phyloP scores from a whole-genome alignment of 64 coral and sea anemone species.

The Pachyseris speciosa region DNA sequence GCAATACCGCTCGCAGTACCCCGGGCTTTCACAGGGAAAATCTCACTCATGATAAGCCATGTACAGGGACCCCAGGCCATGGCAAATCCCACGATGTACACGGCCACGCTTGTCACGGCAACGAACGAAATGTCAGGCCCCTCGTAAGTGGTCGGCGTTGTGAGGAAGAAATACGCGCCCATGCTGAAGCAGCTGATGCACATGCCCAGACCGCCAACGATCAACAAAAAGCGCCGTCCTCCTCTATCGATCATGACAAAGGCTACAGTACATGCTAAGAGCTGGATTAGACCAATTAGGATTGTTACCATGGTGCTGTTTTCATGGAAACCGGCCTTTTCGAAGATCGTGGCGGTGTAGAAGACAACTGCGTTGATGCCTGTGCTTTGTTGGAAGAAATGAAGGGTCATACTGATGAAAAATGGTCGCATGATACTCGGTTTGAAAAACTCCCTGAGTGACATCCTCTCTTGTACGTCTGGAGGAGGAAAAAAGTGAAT shows the following conservation, averaged over 20 bases:
- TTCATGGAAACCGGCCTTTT: constrained; percentile 70
- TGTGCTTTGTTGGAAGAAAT: constrained; percentile 93
- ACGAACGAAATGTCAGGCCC: constrained; percentile 50
- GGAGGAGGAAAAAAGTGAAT: background rate
- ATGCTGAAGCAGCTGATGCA: constrained; percentile 46
- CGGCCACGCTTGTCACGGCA: constrained; percentile 66
- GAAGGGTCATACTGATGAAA: constrained; percentile 74
- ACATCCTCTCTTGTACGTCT: constrained; percentile 44
- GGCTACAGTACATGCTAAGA: constrained; percentile 56
- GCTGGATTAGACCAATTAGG: constrained; percentile 78
- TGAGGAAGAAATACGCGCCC: constrained; percentile 67
- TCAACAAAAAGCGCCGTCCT: constrained; percentile 72
- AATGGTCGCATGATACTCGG: constrained; percentile 77
- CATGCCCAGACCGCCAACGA: constrained; percentile 64
- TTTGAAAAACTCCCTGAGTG: constrained; percentile 68
- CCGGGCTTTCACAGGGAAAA: constrained; percentile 84
- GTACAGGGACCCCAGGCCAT: constrained; percentile 90
- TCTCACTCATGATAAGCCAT: constrained; percentile 98
- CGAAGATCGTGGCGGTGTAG: constrained; percentile 84
- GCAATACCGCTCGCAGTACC: constrained; percentile 87
- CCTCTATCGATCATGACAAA: constrained; percentile 80
- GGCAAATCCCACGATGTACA: constrained; percentile 89
- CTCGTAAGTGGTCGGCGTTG: background rate
- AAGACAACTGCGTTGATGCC: constrained; percentile 96
- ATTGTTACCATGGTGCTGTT: constrained; percentile 82